A percentile compares a stretch with the other conserved stretches of the same genome.
Conservation (phyloP, 2,797 vertebrate species). For the Labroides dimidiatus region DNA sequence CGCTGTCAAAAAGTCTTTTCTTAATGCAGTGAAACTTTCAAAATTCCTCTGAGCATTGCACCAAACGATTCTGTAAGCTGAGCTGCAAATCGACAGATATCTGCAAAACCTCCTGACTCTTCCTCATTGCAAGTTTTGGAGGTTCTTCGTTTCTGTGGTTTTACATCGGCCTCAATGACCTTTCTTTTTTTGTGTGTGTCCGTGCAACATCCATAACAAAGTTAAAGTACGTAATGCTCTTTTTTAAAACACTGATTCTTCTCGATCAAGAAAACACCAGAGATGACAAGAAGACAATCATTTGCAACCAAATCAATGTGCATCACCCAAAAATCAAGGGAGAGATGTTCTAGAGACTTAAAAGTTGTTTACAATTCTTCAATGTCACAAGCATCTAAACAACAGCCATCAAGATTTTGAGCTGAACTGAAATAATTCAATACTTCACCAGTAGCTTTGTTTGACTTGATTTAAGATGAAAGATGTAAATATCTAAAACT, state of each 20-base stretch:
- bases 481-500: too few relatives aligned
- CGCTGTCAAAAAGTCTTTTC: not conserved
- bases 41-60: not conserved
- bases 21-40: not conserved
- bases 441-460: not conserved
- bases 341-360: too few relatives aligned
- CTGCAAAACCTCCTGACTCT: not conserved
- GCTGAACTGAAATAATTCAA: not conserved
- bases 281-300: not conserved
- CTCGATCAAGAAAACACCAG: not conserved
- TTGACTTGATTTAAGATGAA: not conserved
- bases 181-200: too few relatives aligned
- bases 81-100: not conserved
- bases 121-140: too few relatives aligned
- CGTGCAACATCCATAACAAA: too few relatives aligned
- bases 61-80: too few relatives aligned
- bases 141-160: too few relatives aligned
- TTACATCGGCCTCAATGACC: too few relatives aligned
- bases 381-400: not conserved
- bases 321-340: too few relatives aligned
- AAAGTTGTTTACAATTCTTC: too few relatives aligned
- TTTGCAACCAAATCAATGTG: not conserved
- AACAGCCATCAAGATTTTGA: not conserved
- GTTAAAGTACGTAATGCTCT: too few relatives aligned
- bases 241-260: rapidly evolving